Evolutionary conservation across 2,797 vertebrate genomes (phyloP), one percentile per base, ranked within the genome.

Genomic region (Diceros bicornis): DNA sequence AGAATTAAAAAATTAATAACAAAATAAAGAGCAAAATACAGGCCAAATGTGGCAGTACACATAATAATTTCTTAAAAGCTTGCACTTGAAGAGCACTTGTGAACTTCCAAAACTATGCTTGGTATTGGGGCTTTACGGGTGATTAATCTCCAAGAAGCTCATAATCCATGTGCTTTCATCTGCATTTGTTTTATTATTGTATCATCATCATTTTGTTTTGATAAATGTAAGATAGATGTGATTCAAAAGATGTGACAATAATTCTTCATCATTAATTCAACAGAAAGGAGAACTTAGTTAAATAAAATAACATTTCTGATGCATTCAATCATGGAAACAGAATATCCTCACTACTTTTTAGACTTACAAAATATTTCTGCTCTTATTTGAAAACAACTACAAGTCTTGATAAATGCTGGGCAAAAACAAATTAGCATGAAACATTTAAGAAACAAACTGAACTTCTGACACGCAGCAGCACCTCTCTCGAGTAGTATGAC

Each of bases 331-430:
- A 77, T 5, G 69, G 59, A 85, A 91, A 79, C 37, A 61, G 83
- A 97, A 61, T n/a, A 52, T 12, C 61, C 27, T 69, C 37, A 87
- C 66, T 75, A 77, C 55, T 93, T 37, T 41, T 47, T 34, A 77
- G 72, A 92, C 71, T 84, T 52, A 68, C 55, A 82, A 94, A 93
- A 81, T 20, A 86, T 37, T 83, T 91, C 88, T 72, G 59, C 75
- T 75, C 72, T 27, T 25, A 68, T 81, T 44, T 78, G 90, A 96
- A 93, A 95, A 97, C 77, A 95, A 92, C 85, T 55, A 1, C 27
- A 50, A 96, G 91, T 78, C 89, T n/a, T 90, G 96, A 97, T 93
- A 77, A 25, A 69, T 97, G 96, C 97, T 89, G 97, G 91, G 97
- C 92, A 66, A 90, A 82, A 83, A 82, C 72, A 83, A 71, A 84